Conservation (phyloP, 1,140 invertebrate species). For the Berghia stephanieae region DNA sequence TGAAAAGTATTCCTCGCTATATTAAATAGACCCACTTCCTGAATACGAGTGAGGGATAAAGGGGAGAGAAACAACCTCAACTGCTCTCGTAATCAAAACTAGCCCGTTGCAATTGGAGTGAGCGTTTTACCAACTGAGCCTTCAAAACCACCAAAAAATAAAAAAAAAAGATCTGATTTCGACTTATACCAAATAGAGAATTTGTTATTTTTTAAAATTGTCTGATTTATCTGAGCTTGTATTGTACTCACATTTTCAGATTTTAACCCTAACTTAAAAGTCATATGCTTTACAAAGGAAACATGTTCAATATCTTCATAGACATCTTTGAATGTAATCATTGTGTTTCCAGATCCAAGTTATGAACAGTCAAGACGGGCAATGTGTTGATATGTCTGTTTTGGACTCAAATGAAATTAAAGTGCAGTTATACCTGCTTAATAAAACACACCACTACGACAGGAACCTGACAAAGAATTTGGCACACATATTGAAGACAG, state of each 20-base stretch:
- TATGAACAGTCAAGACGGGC: conserved; percentile 24
- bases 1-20: no score
- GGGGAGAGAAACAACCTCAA: no score
- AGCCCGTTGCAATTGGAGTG: no score
- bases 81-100: no score
- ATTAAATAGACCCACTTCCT: no score
- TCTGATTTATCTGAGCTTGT: background rate
- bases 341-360: conserved; percentile 33
- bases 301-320: background rate
- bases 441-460: conserved; percentile 47
- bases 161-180: no score
- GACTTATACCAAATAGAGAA: no score
- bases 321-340: background rate
- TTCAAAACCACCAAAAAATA: no score
- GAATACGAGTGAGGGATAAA: no score
- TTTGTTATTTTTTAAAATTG: background rate
- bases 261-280: background rate
- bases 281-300: background rate
- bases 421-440: conserved; percentile 50
- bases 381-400: conserved; percentile 25
- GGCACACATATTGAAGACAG: conserved; percentile 40
- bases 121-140: no score
- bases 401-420: conserved; percentile 37
- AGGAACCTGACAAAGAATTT: conserved; percentile 41
- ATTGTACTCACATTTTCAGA: background rate